A percentile compares a stretch with the other conserved stretches of the same genome.
phyloP scores from a whole-genome alignment of 1,140 invertebrate species.

The Hyles vespertilio region DNA sequence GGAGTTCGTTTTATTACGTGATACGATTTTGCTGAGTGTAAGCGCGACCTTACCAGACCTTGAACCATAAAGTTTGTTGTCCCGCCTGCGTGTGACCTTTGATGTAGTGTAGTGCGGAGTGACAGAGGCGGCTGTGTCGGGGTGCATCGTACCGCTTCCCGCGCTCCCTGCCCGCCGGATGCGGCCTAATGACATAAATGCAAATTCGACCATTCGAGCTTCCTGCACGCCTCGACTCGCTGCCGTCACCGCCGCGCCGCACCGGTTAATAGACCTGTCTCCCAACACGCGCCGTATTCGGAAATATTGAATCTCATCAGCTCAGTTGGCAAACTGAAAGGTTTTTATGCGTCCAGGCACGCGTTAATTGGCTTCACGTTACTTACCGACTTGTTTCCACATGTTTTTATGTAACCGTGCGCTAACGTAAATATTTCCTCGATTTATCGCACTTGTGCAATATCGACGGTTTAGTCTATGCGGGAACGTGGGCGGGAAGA shows the following conservation, averaged over 20 bases:
- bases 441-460: too few relatives aligned
- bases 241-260: conserved; percentile 1
- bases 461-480: not conserved
- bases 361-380: conserved; percentile 22
- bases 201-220: conserved; percentile 64
- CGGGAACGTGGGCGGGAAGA: conserved; percentile 7
- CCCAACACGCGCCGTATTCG: conserved; percentile 17
- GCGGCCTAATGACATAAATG: conserved; percentile 66
- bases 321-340: not conserved
- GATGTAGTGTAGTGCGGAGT: too few relatives aligned
- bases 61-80: too few relatives aligned
- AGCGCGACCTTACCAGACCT: too few relatives aligned
- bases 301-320: conserved; percentile 14
- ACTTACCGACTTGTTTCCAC: conserved; percentile 12
- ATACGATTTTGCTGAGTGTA: too few relatives aligned
- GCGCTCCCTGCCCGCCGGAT: conserved; percentile 34
- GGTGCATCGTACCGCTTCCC: conserved; percentile 9
- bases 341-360: conserved; percentile 18
- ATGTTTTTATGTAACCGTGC: too few relatives aligned
- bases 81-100: too few relatives aligned
- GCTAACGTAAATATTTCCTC: too few relatives aligned
- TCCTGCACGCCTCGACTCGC: conserved; percentile 39
- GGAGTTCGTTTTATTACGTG: too few relatives aligned
- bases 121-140: conserved; percentile 3
- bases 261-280: conserved; percentile 10